Conservation (phyloP, 2,113 vertebrate genomes). For the Sturnus vulgaris region DNA sequence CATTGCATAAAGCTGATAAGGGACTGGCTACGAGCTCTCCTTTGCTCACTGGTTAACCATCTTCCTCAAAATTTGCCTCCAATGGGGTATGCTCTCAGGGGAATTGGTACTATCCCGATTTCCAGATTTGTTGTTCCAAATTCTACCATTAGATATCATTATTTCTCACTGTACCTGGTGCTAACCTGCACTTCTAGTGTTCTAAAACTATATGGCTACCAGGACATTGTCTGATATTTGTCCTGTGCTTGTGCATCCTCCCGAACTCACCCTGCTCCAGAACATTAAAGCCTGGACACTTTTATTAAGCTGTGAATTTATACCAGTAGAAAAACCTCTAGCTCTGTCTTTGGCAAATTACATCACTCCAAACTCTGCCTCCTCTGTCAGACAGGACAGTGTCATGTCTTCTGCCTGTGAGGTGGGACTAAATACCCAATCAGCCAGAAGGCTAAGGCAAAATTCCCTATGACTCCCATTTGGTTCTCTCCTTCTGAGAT, state of each 20-base stretch:
- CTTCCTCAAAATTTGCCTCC: neutral
- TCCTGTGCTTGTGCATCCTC: neutral
- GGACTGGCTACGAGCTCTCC: neutral
- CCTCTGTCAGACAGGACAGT: neutral
- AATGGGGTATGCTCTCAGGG: neutral
- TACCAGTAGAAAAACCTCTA: neutral
- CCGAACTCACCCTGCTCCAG: neutral
- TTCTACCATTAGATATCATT: neutral
- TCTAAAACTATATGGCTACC: neutral
- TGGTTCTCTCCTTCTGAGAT: neutral
- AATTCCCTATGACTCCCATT: neutral
- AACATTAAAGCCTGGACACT: rapidly evolving
- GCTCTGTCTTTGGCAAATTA: neutral
- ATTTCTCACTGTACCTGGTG: neutral
- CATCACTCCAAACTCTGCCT: neutral
- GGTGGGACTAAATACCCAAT: neutral
- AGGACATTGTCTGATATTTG: neutral
- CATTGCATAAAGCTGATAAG: neutral
- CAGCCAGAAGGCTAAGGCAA: neutral
- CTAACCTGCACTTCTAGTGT: neutral
- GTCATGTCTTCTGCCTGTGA: neutral
- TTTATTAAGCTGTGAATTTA: neutral
- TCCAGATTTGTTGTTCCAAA: neutral
- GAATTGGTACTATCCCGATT: neutral
- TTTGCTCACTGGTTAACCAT: neutral